Evolutionary conservation across 2,113 vertebrate genomes (phyloP).

Genomic region (Rafetus swinhoei): DNA sequence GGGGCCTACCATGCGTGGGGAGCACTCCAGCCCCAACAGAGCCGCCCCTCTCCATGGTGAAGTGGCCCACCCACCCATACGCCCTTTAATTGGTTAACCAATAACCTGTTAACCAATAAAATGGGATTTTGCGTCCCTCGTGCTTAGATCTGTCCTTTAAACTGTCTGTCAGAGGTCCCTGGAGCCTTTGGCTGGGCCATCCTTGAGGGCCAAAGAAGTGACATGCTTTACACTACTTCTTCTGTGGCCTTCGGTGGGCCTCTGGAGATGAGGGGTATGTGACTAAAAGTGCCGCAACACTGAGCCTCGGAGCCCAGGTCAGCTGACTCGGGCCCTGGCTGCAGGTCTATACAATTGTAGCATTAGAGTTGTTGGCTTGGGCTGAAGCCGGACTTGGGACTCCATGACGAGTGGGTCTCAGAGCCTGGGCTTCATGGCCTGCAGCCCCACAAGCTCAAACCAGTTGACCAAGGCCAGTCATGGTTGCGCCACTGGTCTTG

Average conservation of each 20-base stretch:
- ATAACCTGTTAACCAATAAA: no score
- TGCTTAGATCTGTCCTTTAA: slow-evolving; percentile 15
- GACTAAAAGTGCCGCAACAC: not conserved
- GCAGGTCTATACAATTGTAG: not conserved
- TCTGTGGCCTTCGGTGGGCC: not conserved
- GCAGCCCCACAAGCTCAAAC: not conserved
- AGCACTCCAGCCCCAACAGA: no score
- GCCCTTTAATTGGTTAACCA: no score
- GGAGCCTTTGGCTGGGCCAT: not conserved
- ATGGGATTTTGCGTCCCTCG: no score
- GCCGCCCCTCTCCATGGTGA: no score
- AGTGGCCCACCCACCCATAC: no score
- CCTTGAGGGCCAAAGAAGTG: not conserved
- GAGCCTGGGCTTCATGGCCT: no score
- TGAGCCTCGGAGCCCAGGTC: not conserved
- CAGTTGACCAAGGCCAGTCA: not conserved
- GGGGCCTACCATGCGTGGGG: no score
- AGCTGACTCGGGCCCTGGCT: not conserved
- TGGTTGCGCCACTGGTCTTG: not conserved
- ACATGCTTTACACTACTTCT: not conserved
- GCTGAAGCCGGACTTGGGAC: not conserved
- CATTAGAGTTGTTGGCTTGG: not conserved
- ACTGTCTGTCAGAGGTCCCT: not conserved
- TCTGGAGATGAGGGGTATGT: not conserved
- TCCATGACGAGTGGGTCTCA: no score